Percentiles rank a stretch among this genome's conserved stretches.
phyloP scores from a whole-genome alignment of 2,797 vertebrate genomes.

The Platalea minor region DNA sequence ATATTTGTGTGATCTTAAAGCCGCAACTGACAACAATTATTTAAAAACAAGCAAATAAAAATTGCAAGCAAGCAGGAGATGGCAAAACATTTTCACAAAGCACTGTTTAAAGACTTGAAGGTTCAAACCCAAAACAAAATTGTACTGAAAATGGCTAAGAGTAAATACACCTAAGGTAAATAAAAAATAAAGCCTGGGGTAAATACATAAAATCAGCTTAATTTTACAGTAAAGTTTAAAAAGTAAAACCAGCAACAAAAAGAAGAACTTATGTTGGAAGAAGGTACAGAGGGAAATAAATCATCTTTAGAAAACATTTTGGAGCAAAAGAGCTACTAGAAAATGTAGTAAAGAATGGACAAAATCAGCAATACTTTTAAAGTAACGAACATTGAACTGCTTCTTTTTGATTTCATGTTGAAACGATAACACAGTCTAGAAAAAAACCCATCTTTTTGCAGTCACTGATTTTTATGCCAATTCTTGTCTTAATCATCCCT shows the following conservation, averaged over 20 bases:
- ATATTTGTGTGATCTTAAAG: not conserved
- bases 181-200: not conserved
- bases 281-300: not conserved
- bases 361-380: not conserved
- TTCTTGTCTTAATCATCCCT: not conserved
- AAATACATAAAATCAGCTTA: not conserved
- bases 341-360: not conserved
- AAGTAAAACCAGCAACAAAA: not conserved
- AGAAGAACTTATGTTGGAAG: not conserved
- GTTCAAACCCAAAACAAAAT: not conserved
- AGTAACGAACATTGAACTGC: not conserved
- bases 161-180: not conserved
- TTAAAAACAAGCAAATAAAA: not conserved
- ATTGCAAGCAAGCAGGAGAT: not conserved
- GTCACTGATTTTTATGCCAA: not conserved
- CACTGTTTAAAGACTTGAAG: not conserved
- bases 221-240: not conserved
- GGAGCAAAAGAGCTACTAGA: not conserved
- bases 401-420: not conserved
- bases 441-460: not conserved
- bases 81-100: not conserved
- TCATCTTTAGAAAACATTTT: not conserved
- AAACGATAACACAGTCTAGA: not conserved
- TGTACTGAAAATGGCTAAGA: not conserved
- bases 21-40: not conserved